phyloP scores from a whole-genome alignment of 2,113 vertebrate genomes.

The Pavo muticus region DNA sequence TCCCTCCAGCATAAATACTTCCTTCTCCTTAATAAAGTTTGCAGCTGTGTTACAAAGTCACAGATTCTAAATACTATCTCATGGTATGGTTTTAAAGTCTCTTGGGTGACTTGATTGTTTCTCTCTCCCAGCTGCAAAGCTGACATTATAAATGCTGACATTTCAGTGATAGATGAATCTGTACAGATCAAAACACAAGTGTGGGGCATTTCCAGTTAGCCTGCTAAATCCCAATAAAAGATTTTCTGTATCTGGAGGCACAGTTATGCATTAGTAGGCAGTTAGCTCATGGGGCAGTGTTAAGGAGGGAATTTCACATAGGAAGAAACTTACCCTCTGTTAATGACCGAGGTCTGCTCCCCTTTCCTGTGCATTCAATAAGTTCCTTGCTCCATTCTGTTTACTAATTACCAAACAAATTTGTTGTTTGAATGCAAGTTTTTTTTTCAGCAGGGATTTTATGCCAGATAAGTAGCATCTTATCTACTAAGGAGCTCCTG shows the following conservation, averaged over 20 bases:
- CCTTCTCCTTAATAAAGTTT: conserved; percentile 44
- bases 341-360: background rate
- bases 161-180: conserved; percentile 7
- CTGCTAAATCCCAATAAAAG: background rate
- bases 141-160: conserved; percentile 29
- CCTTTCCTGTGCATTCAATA: background rate
- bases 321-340: background rate
- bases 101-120: background rate
- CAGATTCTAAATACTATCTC: conserved; percentile 34
- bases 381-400: background rate
- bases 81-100: conserved; percentile 34
- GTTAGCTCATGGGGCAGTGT: background rate
- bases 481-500: background rate
- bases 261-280: background rate
- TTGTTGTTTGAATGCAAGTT: background rate
- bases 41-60: conserved; percentile 22
- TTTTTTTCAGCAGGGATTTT: background rate
- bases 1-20: conserved; percentile 58
- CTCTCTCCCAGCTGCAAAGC: background rate
- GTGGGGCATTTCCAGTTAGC: background rate
- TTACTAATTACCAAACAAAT: background rate
- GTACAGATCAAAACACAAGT: conserved; percentile 50
- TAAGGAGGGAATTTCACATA: background rate
- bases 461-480: background rate
- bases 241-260: background rate